Conservation (phyloP, 2,888 invertebrate species). For the Monopis laevigella region DNA sequence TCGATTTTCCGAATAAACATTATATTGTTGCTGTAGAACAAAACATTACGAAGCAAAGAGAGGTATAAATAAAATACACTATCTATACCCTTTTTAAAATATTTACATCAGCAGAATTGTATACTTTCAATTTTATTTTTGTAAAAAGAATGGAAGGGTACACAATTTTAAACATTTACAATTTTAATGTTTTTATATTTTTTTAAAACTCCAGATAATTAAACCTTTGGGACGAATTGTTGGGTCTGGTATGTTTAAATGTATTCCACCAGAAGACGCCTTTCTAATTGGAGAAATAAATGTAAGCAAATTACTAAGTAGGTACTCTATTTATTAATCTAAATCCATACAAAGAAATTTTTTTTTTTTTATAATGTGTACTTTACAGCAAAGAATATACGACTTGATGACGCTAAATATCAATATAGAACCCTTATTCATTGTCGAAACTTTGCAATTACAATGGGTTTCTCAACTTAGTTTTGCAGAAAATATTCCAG, state of each 20-base stretch:
- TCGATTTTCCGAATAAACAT: conserved; percentile 62
- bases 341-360: too few species aligned
- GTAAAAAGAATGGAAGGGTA: too few species aligned
- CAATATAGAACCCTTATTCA: conserved; percentile 67
- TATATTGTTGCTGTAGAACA: conserved; percentile 74
- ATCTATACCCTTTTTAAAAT: too few species aligned
- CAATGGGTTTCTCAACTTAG: conserved; percentile 63
- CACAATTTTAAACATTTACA: too few species aligned
- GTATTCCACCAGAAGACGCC: conserved; percentile 65
- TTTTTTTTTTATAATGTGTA: not conserved
- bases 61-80: too few species aligned
- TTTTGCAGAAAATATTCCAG: conserved; percentile 51
- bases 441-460: conserved; percentile 56
- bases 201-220: conserved; percentile 52
- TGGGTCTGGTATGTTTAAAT: conserved; percentile 64
- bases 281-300: conserved; percentile 61
- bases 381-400: conserved; percentile 60
- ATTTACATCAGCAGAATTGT: too few species aligned
- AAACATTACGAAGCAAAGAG: conserved; percentile 56
- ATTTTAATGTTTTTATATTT: too few species aligned
- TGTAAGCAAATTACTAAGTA: too few species aligned
- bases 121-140: too few species aligned
- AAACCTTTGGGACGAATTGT: conserved; percentile 63
- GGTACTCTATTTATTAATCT: too few species aligned
- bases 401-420: conserved; percentile 68